Base-by-base conservation (phyloP, 2,113 vertebrate genomes). In the Eurypyga helias region DNA sequence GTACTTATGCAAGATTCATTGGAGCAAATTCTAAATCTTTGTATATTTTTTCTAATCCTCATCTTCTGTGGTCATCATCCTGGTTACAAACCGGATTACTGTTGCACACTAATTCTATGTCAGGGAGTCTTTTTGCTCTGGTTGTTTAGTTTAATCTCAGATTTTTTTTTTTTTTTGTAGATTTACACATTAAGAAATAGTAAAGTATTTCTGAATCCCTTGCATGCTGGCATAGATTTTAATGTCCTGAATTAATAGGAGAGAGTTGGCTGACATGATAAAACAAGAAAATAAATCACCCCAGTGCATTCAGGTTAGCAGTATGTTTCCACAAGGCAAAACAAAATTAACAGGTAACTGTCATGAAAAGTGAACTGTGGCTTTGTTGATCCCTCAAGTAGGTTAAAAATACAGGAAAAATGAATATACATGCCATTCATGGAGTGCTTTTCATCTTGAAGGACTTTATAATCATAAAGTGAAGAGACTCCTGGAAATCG, bases 271-370 rank as follows among this genome's bases (percentile, higher is more conserved):
- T 95, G 64, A 87, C 70, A 73, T 49, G 78, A 84, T 61, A 41
- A 83, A 96, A 84, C 80, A 65, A 43, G 67, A 66, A 78, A 90
- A 93, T 81, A 83, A 93, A 86, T 87, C 72, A 92, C 26, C 45
- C 4, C 28, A 13, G 69, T 57, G 70, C 52, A 87, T 87, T 92
- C 65, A 89, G 65, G 82, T 67, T 65, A 87, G 69, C 46, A 71
- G 36, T 61, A 29, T 45, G 52, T 90, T 91, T 94, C 55, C 49
- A 69, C 9, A 36, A 88, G 60, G 49, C 69, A 87, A 65, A 81
- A 67, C 8, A 89, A 83, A 95, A 89, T 71, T 93, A 95, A 88
- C 92, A 95, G 86, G 92, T 97, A 79, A 79, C 92, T 90, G 80
- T 90, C 90, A 83, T 45, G 61, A 45, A 92, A 92, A 90, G 76